Evolutionary conservation across 2,888 invertebrate species (phyloP), one percentile per base, ranked within the genome.

Genomic region (Synergus itoensis): DNA sequence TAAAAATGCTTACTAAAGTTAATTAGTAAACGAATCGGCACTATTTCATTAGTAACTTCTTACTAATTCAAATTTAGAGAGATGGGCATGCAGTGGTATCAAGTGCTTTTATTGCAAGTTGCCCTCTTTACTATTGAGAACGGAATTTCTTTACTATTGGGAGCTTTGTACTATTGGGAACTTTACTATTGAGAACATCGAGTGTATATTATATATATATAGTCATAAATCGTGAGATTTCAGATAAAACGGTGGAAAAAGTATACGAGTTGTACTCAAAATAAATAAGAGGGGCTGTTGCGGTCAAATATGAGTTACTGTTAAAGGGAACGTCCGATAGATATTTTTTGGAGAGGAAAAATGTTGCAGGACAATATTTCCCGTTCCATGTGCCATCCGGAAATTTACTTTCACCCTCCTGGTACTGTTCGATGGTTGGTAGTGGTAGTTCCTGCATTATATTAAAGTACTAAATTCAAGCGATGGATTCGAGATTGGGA

Each of bases 141-240:
- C 28, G 28, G 28, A 28, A 28, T 28, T 28, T 28, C 28, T 28
- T 28, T 28, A 28, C 28, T 2, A 28, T 28, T 28, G 28, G 3
- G 28, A 28, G 3, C 28, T 28, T n/a, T n/a, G n/a, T 28, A 28
- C 3, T 28, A 28, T 28, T 28, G 28, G 3, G 28, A 28, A 28
- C 28, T 28, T 28, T 28, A 28, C 28, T 2, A 28, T 28, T 28
- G 28, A 0, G 28, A 28, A 28, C 28, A 3, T 28, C 28, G 28
- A 28, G 3, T 28, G 28, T 28, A 28, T 28, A 28, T 65, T 64
- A 65, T 65, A 40, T 65, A 65, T 36, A 67, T 65, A 65, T 36
- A 67, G n/a, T 67, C 28, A 85, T 85, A 84, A 84, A 85, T 85
- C 84, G 78, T 62, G 79, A 81, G 79, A 83, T 80, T 80, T 77